Evolutionary conservation across 2,113 vertebrate genomes (phyloP).

Genomic region (Litocranius walleri): DNA sequence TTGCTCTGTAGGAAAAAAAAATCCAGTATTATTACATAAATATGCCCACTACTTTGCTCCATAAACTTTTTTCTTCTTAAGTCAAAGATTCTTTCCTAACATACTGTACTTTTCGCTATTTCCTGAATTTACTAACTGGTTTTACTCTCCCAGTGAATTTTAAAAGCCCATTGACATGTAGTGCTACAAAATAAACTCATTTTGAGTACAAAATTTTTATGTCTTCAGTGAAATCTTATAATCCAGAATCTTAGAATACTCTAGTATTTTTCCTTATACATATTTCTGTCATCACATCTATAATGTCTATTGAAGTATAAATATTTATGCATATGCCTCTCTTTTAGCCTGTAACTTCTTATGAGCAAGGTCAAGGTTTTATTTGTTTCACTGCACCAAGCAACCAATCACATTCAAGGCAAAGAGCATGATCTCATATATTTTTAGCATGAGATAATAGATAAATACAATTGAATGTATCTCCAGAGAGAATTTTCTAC

Average conservation of each 20-base stretch:
- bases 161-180: constrained; percentile 10
- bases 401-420: background rate
- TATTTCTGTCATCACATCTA: constrained; percentile 8
- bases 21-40: background rate
- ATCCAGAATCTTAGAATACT: constrained; percentile 27
- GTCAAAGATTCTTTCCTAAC: constrained; percentile 13
- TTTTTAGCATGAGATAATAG: constrained; percentile 35
- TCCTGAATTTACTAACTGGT: constrained; percentile 22
- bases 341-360: background rate
- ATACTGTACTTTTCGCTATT: constrained; percentile 12
- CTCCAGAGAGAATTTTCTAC: background rate
- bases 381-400: background rate
- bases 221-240: background rate
- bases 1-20: background rate
- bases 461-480: constrained; percentile 10
- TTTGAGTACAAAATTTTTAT: constrained; percentile 30
- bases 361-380: background rate
- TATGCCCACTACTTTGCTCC: background rate
- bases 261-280: background rate
- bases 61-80: background rate
- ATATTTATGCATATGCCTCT: background rate
- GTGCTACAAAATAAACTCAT: constrained; percentile 30
- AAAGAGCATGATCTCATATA: background rate
- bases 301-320: background rate
- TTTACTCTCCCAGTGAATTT: constrained; percentile 23